These are phyloP conservation scores for Abscondita cerata DNA, from an alignment of 2,888 invertebrate species.

Conservation along the genomic window DNA sequence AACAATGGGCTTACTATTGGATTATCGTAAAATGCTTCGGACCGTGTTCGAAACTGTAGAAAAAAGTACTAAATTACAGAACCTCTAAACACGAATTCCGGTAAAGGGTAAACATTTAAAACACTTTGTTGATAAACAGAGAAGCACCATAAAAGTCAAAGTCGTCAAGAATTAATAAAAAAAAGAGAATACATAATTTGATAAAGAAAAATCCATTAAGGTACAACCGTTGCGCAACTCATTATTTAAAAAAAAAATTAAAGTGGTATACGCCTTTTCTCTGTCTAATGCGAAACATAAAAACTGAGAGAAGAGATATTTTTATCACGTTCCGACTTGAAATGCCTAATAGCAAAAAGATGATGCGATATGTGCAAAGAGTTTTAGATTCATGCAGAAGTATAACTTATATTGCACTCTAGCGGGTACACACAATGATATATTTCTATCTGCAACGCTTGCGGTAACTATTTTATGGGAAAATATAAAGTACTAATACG, in stretches of 20 bases:
- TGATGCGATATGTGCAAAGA: neutral
- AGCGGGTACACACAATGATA: too few relatives aligned
- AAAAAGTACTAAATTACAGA: constrained; percentile 22
- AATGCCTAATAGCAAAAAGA: constrained; percentile 1
- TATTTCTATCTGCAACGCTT: too few relatives aligned
- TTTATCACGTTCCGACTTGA: constrained; percentile 1
- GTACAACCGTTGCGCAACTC: neutral
- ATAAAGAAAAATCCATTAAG: neutral
- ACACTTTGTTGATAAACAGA: neutral
- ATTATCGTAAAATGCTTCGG: constrained; percentile 32
- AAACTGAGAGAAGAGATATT: neutral
- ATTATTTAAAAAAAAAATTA: constrained; percentile 5
- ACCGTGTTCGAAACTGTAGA: constrained; percentile 19
- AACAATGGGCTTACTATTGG: constrained; percentile 30
- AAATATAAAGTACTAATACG: too few relatives aligned
- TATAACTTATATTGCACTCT: too few relatives aligned
- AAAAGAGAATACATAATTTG: neutral
- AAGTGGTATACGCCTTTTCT: constrained; percentile 1
- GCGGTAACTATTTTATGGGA: too few relatives aligned
- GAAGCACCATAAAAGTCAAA: neutral
- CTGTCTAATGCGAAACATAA: neutral
- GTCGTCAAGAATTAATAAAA: neutral
- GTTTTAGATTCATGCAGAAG: too few relatives aligned
- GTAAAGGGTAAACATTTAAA: neutral
- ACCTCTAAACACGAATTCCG: constrained; percentile 15